Evolutionary conservation across 1,140 invertebrate species (phyloP), one percentile per base, ranked within the genome.

Genomic region (Magallana gigas): DNA sequence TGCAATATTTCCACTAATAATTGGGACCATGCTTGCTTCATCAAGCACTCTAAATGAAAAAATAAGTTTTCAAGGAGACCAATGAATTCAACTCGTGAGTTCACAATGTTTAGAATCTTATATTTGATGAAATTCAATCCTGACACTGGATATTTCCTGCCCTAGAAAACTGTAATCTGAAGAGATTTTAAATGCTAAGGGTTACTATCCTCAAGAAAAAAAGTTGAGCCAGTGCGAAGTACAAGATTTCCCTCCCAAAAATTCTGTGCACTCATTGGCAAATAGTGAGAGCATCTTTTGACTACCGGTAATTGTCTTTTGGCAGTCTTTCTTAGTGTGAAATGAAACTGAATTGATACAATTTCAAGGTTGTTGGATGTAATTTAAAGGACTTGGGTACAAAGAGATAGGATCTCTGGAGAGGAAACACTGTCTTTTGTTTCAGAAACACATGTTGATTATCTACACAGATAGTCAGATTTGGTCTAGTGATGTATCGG

Each of bases 371-470:
- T 16, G 16, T 62, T 16, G 60, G 14, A 48, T 48, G 36, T 48
- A 48, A 48, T 48, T 48, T 48, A 48, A 48, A 48, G 36, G 36
- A 16, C 16, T n/a, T 18, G 12, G 18, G 12, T 29, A 11, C 36
- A 12, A 76, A 76, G 14, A 36, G 68, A 76, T 76, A 76, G 36
- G 29, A 76, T 76, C 68, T 76, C 23, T 76, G 4, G 5, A 62
- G 9, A 62, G 11, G 12, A 76, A 29, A 29, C 23, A 12, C 23
- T 1, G 23, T 76, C 23, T 76, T 76, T 76, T 18, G 23, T 76
- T 76, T 76, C 12, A 76, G 23, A 76, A 23, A 76, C 68, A 76
- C 68, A 76, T 76, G 68, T 76, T 29, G 23, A 29, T 76, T 76
- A 76, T 76, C 68, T 29, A 29, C 14, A 18, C 8, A 76, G 68